Base-by-base conservation (phyloP, 2,888 invertebrate genomes). In the Calliscelio sp. region DNA sequence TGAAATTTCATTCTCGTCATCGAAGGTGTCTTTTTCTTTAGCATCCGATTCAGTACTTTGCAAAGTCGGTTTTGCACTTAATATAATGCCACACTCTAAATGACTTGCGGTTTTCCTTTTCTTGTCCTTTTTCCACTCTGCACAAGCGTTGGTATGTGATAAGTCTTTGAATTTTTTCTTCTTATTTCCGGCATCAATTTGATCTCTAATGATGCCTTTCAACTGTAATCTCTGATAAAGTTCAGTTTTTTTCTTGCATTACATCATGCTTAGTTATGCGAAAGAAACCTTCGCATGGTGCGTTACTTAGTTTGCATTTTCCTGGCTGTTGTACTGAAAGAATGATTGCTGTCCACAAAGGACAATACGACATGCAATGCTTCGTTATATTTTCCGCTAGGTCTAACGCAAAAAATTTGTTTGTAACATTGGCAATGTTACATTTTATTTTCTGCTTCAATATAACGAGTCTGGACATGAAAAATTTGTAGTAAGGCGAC, bases 301-400 rank as follows among this genome's bases (percentile, higher is more conserved):
- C 59, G 14, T 59, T 59, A 22, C 59, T 59, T 25, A 63, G n/a
- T 63, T 63, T 38, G 8, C 22, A 16, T 24, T 53, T 61, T 20
- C 35, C 35, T 16, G 46, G 53, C 35, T 61, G 61, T 20, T 49
- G 61, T 0, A 53, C 38, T 14, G 18, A 51, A n/a, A 63, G 63
- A n/a, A 63, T 74, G 1, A 74, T 28, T 7, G 51, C 73, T 16
- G 59, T 73, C 73, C 73, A 73, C 1, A 73, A 0, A 4, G 73
- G 49, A 24, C 28, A n/a, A 25, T 46, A 73, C n/a, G 73, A 5
- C 59, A 61, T 73, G n/a, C 53, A 63, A 25, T 53, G 35, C 2
- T 0, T 5, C 5, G 20, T 4, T 4, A 74, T 51, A 22, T 49
- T 59, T 8, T 73, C 49, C 1, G 59, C 49, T 2, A 73, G 1